Evolutionary conservation across 2,888 invertebrate genomes (phyloP).

Genomic region (Morpho achilles): DNA sequence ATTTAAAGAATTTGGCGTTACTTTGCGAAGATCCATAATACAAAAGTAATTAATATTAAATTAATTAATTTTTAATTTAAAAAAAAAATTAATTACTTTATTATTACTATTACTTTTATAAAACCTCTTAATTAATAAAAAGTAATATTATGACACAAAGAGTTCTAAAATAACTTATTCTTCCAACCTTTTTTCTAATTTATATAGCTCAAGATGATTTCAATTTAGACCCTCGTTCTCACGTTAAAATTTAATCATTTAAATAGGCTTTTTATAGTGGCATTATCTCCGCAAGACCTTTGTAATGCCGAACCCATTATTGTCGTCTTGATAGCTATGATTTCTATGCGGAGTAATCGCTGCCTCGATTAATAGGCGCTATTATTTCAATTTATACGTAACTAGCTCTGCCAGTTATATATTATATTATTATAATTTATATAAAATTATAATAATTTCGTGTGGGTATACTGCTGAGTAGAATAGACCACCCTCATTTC

Average conservation of each 20-base stretch:
- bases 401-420: too few relatives aligned
- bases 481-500: too few relatives aligned
- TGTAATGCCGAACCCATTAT: constrained; percentile 36
- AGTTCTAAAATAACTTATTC: constrained; percentile 74
- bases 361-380: too few relatives aligned
- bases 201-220: constrained; percentile 49
- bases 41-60: too few relatives aligned
- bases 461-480: too few relatives aligned
- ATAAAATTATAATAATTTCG: too few relatives aligned
- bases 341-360: not conserved
- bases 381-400: too few relatives aligned
- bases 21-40: too few relatives aligned
- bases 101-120: too few relatives aligned
- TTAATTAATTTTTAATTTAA: constrained; percentile 64
- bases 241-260: constrained; percentile 64
- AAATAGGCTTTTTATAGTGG: constrained; percentile 57
- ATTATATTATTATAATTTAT: too few relatives aligned
- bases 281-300: constrained; percentile 57
- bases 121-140: constrained; percentile 33
- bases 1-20: too few relatives aligned
- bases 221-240: constrained; percentile 37
- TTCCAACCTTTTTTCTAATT: constrained; percentile 52
- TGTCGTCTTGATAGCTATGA: constrained; percentile 39
- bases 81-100: too few relatives aligned
- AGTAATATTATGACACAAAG: constrained; percentile 51